These are phyloP conservation scores for Eleginops maclovinus DNA, from an alignment of 2,113 vertebrate genomes.

Conservation along the genomic window DNA sequence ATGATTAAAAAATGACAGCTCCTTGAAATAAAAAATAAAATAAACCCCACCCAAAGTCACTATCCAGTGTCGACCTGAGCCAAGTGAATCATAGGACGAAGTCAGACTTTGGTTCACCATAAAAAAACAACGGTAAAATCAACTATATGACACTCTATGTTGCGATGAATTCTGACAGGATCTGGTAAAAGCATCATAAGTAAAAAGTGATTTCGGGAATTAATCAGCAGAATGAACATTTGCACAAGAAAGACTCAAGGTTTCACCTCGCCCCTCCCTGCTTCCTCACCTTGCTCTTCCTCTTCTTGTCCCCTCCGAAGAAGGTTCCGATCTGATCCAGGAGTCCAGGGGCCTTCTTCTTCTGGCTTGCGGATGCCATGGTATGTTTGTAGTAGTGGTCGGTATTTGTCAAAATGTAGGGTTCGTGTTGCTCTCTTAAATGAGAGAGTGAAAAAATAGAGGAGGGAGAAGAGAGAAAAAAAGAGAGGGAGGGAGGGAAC, in stretches of 20 bases:
- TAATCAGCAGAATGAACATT: slow-evolving; percentile 46
- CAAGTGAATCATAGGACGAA: slow-evolving; percentile 29
- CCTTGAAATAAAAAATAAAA: slow-evolving; percentile 31
- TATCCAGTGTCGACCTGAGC: slow-evolving; percentile 38
- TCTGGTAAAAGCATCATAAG: slow-evolving; percentile 36
- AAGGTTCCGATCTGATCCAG: slow-evolving; percentile 97
- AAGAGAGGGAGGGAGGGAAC: slow-evolving; percentile 33
- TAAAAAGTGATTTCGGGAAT: slow-evolving; percentile 49
- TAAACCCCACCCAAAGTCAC: slow-evolving; percentile 62
- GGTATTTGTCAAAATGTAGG: slow-evolving; percentile 73
- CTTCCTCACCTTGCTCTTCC: slow-evolving; percentile 98
- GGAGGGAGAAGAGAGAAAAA: slow-evolving; percentile 53
- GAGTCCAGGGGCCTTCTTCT: slow-evolving; percentile 93
- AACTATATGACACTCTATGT: slow-evolving; percentile 32
- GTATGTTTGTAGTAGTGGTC: slow-evolving; percentile 74
- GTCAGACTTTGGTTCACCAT: slow-evolving; percentile 61
- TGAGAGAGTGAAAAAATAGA: slow-evolving; percentile 57
- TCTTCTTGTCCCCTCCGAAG: slow-evolving; percentile 96
- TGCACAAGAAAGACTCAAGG: slow-evolving; percentile 14
- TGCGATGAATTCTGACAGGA: slow-evolving; percentile 22
- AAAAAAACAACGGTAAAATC: slow-evolving; percentile 47
- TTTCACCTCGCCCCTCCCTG: slow-evolving; percentile 54
- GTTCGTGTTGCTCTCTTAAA: slow-evolving; percentile 65
- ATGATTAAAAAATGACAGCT: slow-evolving; percentile 57
- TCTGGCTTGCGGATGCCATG: slow-evolving; percentile 93